phyloP scores from a whole-genome alignment of 1,140 invertebrate species.

The Lucilia sericata region DNA sequence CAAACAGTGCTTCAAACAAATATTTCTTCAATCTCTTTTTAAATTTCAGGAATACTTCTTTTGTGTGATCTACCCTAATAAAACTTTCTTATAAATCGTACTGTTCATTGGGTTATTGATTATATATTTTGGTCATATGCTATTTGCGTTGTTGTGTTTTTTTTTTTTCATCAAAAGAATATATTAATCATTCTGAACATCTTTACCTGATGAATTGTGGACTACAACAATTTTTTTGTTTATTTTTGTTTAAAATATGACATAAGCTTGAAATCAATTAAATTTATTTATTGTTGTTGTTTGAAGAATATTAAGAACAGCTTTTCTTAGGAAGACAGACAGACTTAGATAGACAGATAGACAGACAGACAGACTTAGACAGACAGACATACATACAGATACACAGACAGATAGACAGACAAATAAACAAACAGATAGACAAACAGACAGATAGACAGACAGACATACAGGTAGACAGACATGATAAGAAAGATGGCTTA shows the following conservation, averaged over 20 bases:
- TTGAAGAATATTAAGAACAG: not conserved
- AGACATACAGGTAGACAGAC: too few relatives aligned
- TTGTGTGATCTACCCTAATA: not conserved
- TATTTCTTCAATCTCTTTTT: too few relatives aligned
- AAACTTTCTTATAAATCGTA: not conserved
- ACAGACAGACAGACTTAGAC: too few relatives aligned
- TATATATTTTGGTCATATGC: not conserved
- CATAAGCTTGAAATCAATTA: not conserved
- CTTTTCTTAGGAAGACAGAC: too few relatives aligned
- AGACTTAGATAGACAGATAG: too few relatives aligned
- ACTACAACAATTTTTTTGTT: not conserved
- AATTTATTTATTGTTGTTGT: not conserved
- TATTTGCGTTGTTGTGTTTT: not conserved
- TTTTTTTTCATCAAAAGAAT: not conserved
- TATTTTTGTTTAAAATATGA: constrained; percentile 6
- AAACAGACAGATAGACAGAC: too few relatives aligned
- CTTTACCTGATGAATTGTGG: not conserved
- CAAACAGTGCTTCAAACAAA: not conserved
- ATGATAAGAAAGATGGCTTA: too few relatives aligned
- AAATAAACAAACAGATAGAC: too few relatives aligned
- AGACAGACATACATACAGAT: too few relatives aligned
- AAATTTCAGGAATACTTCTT: not conserved
- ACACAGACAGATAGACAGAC: too few relatives aligned
- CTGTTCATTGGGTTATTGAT: not conserved
- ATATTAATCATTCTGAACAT: not conserved